These are phyloP conservation scores for Agrotis clavis DNA, from an alignment of 2,888 invertebrate genomes.

Conservation along the genomic window DNA sequence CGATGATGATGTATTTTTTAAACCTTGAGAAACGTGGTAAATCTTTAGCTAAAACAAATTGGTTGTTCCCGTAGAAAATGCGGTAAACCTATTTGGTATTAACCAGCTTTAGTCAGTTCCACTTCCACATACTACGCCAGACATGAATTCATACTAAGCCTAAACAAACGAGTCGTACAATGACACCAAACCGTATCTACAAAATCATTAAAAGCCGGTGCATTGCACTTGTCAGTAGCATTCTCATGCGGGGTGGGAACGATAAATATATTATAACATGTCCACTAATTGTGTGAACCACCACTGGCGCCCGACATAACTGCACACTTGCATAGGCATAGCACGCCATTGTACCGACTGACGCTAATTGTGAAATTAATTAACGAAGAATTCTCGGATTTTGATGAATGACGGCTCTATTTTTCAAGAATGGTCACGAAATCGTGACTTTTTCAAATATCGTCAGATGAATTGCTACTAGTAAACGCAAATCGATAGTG, in stretches of 20 bases:
- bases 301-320: constrained; percentile 59
- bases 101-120: neutral
- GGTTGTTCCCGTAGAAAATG: neutral
- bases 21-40: too few relatives aligned
- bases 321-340: constrained; percentile 47
- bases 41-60: too few relatives aligned
- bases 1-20: too few relatives aligned
- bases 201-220: constrained; percentile 53
- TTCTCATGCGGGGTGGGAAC: constrained; percentile 67
- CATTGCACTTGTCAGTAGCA: constrained; percentile 65
- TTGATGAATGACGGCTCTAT: constrained; percentile 43
- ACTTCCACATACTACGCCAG: neutral
- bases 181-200: constrained; percentile 34
- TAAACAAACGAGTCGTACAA: constrained; percentile 24
- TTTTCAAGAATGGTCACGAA: constrained; percentile 25
- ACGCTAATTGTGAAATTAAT: constrained; percentile 59
- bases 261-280: constrained; percentile 68
- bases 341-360: constrained; percentile 57
- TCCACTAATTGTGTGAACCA: constrained; percentile 71
- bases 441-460: constrained; percentile 31
- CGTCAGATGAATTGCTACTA: constrained; percentile 24
- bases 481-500: constrained; percentile 20
- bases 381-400: constrained; percentile 54
- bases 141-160: constrained; percentile 6
- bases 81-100: neutral